Conservation (phyloP, 1,140 invertebrate genomes). For the Polyergus mexicanus region DNA sequence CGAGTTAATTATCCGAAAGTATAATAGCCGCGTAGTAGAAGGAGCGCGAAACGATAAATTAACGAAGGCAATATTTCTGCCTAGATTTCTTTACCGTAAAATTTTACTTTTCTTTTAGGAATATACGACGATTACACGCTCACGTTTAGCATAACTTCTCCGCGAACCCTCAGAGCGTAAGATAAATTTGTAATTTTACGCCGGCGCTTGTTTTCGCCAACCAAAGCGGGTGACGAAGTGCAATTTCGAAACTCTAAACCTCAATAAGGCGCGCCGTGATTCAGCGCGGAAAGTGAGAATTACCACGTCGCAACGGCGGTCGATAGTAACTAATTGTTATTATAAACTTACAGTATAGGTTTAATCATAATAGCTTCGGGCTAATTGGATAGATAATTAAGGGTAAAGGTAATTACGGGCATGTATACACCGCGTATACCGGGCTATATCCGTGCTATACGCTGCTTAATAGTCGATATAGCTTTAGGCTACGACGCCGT, state of each 20-base stretch:
- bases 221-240: constrained; percentile 33
- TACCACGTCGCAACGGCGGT: constrained; percentile 80
- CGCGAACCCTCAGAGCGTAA: constrained; percentile 12
- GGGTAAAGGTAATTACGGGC: constrained; percentile 86
- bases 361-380: constrained; percentile 87
- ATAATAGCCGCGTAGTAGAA: constrained; percentile 67
- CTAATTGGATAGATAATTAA: constrained; percentile 87
- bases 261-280: constrained; percentile 64
- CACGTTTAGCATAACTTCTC: constrained; percentile 17
- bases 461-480: constrained; percentile 85
- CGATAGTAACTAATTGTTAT: constrained; percentile 87
- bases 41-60: constrained; percentile 71
- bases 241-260: constrained; percentile 44
- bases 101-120: constrained; percentile 32
- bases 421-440: constrained; percentile 82
- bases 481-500: constrained; percentile 83
- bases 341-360: constrained; percentile 87
- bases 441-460: constrained; percentile 78
- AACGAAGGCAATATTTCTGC: constrained; percentile 75
- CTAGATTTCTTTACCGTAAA: constrained; percentile 61
- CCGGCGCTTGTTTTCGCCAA: constrained; percentile 55
- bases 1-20: constrained; percentile 78
- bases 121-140: constrained; percentile 63
- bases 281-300: constrained; percentile 82
- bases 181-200: constrained; percentile 63